Conservation (phyloP, 2,797 vertebrate genomes). For the Dipus sagitta region DNA sequence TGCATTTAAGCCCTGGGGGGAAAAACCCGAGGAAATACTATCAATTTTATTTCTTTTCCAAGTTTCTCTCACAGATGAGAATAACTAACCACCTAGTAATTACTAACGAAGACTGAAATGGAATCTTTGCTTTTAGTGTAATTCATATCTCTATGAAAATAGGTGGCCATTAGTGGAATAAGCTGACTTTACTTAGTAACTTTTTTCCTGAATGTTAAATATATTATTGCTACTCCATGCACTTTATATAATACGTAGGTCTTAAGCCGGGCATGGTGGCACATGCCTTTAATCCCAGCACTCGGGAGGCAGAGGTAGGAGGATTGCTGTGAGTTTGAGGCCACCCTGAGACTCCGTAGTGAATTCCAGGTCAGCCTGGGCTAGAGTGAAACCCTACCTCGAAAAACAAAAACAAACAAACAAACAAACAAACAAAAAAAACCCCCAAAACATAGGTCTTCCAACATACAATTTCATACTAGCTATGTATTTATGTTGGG, state of each 20-base stretch:
- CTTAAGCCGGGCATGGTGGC: background rate
- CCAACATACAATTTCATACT: conserved; percentile 43
- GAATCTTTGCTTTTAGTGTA: conserved; percentile 58
- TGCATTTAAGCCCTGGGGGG: conserved; percentile 70
- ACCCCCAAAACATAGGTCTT: conserved; percentile 46
- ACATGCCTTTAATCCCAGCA: no score
- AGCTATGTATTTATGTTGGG: background rate
- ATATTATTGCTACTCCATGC: conserved; percentile 1
- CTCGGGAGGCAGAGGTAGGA: no score
- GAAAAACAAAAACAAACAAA: no score
- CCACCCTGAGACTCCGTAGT: no score
- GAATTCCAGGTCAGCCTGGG: no score
- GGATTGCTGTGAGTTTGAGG: no score
- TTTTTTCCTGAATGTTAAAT: conserved; percentile 56
- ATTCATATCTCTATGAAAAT: conserved; percentile 62
- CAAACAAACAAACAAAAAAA: no score
- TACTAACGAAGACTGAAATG: conserved; percentile 66
- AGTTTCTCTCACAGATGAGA: conserved; percentile 56
- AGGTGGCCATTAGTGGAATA: conserved; percentile 39
- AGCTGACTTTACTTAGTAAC: conserved; percentile 57
- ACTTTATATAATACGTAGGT: conserved; percentile 45
- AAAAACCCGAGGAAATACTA: conserved; percentile 60
- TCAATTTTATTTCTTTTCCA: conserved; percentile 66
- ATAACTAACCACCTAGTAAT: conserved; percentile 66
- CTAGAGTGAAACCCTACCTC: no score